Conservation (phyloP, 1,140 invertebrate genomes). For the Leptestheria dahalacensis region DNA sequence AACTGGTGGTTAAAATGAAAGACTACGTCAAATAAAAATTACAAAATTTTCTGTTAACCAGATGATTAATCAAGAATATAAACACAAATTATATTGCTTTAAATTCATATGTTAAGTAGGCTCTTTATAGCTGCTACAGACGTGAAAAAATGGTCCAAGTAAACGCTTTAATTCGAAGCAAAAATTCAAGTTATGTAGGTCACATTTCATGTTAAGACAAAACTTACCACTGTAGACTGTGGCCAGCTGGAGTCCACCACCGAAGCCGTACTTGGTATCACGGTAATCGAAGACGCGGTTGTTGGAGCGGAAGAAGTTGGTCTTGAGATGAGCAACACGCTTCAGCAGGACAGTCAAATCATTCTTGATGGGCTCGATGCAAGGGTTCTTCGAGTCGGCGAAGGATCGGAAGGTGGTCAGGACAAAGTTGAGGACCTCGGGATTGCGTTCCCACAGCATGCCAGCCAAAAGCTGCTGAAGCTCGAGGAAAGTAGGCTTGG, state of each 20-base stretch:
- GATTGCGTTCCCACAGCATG: conserved; percentile 15
- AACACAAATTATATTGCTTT: too few relatives aligned
- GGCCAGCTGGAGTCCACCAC: conserved; percentile 16
- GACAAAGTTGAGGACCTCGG: conserved; percentile 15
- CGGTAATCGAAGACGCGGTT: conserved; percentile 15
- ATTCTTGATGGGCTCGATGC: conserved; percentile 9
- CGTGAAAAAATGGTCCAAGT: too few relatives aligned
- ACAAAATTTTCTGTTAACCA: too few relatives aligned
- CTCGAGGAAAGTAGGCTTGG: conserved; percentile 14
- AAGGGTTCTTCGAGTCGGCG: conserved; percentile 16
- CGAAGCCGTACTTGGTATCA: conserved; percentile 15
- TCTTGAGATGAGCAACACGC: conserved; percentile 16
- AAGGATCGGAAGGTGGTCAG: conserved; percentile 12
- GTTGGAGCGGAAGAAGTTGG: conserved; percentile 13
- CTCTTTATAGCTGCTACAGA: too few relatives aligned
- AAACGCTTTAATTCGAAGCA: too few relatives aligned
- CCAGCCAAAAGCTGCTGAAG: conserved; percentile 16
- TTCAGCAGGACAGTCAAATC: conserved; percentile 9
- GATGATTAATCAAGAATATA: too few relatives aligned
- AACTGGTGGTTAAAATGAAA: too few relatives aligned
- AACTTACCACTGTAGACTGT: conserved; percentile 12
- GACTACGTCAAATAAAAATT: too few relatives aligned
- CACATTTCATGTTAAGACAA: too few relatives aligned
- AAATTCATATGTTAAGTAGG: too few relatives aligned
- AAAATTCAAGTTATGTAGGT: too few relatives aligned